Evolutionary conservation across 2,113 vertebrate genomes (phyloP).

Genomic region (Candoia aspera): DNA sequence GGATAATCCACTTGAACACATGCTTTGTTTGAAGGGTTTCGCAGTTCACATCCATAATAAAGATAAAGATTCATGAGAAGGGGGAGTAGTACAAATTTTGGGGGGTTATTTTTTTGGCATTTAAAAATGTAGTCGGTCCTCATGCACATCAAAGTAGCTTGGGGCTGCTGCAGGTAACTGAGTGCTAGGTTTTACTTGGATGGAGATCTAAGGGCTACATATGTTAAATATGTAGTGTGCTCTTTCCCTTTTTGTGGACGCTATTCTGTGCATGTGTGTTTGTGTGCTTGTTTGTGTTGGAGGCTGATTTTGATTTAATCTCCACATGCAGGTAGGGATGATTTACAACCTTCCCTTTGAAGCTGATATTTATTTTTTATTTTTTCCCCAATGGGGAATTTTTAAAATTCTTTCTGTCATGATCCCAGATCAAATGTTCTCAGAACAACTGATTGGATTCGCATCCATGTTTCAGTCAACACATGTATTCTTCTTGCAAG

Average conservation of each 20-base stretch:
- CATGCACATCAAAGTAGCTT: neutral
- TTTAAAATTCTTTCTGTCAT: neutral
- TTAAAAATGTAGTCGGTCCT: too few relatives aligned
- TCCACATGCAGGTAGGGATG: neutral
- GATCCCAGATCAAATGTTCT: too few relatives aligned
- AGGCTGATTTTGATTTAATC: neutral
- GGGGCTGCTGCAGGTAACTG: neutral
- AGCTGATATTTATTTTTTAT: neutral
- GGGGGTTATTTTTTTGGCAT: neutral
- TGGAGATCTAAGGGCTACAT: neutral
- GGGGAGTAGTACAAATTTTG: neutral
- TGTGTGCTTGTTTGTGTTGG: neutral
- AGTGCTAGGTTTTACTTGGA: too few relatives aligned
- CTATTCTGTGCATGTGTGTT: neutral
- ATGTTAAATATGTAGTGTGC: too few relatives aligned
- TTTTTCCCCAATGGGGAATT: too few relatives aligned
- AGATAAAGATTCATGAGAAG: neutral
- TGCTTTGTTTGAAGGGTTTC: neutral
- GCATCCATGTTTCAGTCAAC: too few relatives aligned
- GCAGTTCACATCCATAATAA: neutral
- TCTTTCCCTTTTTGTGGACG: too few relatives aligned
- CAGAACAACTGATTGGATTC: too few relatives aligned
- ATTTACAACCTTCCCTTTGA: neutral
- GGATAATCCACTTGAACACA: neutral
- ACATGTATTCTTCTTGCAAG: too few relatives aligned